Base-by-base conservation (phyloP, 2,113 vertebrate genomes). In the Gnathonemus longibarbis region DNA sequence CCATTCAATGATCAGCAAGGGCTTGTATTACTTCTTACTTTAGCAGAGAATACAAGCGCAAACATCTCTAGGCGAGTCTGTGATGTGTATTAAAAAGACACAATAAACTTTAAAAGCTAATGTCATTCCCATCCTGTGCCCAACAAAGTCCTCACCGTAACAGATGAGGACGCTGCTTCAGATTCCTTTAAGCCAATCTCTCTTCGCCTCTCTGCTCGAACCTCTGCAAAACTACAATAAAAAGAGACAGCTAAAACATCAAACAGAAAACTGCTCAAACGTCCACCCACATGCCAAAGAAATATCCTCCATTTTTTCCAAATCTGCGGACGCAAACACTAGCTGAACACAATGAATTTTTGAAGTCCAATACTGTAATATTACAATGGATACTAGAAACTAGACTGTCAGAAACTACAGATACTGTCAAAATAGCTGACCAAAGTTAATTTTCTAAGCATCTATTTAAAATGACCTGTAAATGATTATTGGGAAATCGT, bases 171-270 rank as follows among this genome's bases (percentile, higher is more conserved):
- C 7, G 96, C 95, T 39, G 96, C 91, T 92, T 97, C 97, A 62
- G 96, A 90, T 90, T 97, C 97, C 56, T 97, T 96, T 3, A 98
- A 95, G 90, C 97, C 97, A 39, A 97, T 95, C 9, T 95, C 97
- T 94, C 96, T 91, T 91, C 97, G 96, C 88, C 95, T 96, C 92
- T 98, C 97, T 66, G 97, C 97, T 91, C 96, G 95, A 91, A 98
- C 97, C 91, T 97, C 97, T 3, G 97, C 96, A 88, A 98, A 98
- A 93, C 97, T 98, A 31, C 8, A 21, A 52, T 35, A 89, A 35
- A 80, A n/a, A 50, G 52, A 84, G 39, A 84, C 21, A n/a, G 31
- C 4, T 39, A 39, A 77, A 77, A 39, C 11, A 13, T 8, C n/a
- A 66, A 11, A 66, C n/a, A 27, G 9, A 70, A 70, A 31, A 10